phyloP scores from a whole-genome alignment of 2,113 vertebrate species.

The Paramormyrops kingsleyae region DNA sequence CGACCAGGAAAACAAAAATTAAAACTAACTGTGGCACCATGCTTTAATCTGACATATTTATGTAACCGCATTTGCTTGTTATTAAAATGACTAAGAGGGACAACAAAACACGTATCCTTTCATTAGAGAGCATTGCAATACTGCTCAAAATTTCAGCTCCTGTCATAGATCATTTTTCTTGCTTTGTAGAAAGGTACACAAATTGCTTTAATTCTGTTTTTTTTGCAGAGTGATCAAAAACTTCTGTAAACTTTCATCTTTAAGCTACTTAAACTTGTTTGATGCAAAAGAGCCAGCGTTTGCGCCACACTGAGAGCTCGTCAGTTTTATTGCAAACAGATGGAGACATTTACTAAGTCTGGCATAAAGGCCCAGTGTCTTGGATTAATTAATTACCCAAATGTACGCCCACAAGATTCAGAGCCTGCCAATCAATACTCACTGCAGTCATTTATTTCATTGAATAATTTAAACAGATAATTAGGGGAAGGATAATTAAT shows the following conservation, averaged over 20 bases:
- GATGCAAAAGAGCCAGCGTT: neutral
- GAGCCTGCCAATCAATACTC: constrained; percentile 12
- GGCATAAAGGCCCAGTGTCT: neutral
- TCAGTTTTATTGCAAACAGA: constrained; percentile 9
- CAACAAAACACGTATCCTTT: neutral
- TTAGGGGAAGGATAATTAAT: constrained; percentile 1
- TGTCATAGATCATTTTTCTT: neutral
- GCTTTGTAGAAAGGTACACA: neutral
- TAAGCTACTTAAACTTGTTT: constrained; percentile 5
- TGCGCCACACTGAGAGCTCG: neutral
- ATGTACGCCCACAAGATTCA: constrained; percentile 15
- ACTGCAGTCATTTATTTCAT: constrained; percentile 9
- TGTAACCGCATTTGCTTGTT: neutral
- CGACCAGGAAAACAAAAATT: neutral
- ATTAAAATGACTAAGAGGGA: neutral
- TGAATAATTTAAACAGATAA: constrained; percentile 15
- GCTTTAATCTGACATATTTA: neutral
- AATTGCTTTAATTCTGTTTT: neutral
- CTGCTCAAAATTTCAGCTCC: neutral
- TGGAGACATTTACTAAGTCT: constrained; percentile 10
- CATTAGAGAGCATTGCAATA: neutral
- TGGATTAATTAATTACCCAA: constrained; percentile 18
- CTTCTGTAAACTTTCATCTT: constrained; percentile 5
- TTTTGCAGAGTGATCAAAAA: neutral
- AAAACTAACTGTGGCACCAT: neutral